Evolutionary conservation across 2,888 invertebrate species (phyloP).

Genomic region (Strigamia transsilvanica): DNA sequence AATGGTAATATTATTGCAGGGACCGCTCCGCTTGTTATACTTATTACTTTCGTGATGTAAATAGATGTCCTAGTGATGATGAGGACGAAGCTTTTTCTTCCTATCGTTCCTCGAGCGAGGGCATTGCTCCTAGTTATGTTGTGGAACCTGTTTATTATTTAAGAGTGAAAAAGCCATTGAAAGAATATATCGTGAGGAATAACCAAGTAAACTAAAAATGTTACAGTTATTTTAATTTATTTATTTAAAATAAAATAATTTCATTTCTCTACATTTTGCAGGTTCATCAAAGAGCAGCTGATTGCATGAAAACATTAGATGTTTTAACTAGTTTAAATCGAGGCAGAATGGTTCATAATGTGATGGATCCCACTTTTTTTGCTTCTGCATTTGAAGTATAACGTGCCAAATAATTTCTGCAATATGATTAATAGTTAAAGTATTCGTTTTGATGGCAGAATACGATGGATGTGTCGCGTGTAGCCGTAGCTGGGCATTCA

Average conservation of each 20-base stretch:
- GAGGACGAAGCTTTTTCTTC: not conserved
- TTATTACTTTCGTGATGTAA: not conserved
- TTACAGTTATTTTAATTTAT: not conserved
- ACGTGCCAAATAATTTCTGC: not conserved
- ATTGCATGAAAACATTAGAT: constrained; percentile 68
- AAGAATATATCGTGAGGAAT: not conserved
- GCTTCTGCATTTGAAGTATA: constrained; percentile 62
- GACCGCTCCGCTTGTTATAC: not conserved
- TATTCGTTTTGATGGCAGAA: constrained; percentile 60
- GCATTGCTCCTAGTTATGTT: not conserved
- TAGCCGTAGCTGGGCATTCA: constrained; percentile 72
- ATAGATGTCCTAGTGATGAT: not conserved
- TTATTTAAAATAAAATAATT: not conserved
- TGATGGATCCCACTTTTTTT: constrained; percentile 65
- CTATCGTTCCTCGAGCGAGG: not conserved
- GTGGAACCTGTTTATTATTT: not conserved
- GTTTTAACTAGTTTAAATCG: constrained; percentile 67
- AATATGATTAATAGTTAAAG: not conserved
- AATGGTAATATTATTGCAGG: not conserved
- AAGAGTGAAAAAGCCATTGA: constrained; percentile 1
- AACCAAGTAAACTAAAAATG: constrained; percentile 8
- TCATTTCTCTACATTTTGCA: constrained; percentile 60
- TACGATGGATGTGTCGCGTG: constrained; percentile 65
- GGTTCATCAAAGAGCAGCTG: constrained; percentile 67
- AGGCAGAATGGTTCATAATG: constrained; percentile 67